Conservation (phyloP, 1,140 invertebrate species). For the Lucilia sericata region DNA sequence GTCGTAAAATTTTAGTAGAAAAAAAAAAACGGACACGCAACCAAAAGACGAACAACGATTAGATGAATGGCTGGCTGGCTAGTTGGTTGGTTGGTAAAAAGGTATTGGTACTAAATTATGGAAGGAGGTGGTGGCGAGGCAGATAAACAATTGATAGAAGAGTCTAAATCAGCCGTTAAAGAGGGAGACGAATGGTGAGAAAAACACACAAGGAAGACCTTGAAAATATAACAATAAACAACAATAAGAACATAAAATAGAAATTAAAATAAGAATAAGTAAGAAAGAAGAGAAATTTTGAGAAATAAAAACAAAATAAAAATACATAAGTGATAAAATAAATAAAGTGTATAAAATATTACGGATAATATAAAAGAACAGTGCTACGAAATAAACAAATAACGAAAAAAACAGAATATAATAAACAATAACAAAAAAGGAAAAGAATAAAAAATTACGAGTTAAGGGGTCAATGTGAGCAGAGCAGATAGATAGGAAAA, state of each 20-base stretch:
- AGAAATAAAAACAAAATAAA: neutral
- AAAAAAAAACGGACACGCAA: constrained; percentile 47
- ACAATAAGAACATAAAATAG: constrained; percentile 5
- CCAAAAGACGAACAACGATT: constrained; percentile 38
- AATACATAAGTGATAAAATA: neutral
- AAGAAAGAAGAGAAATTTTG: constrained; percentile 3
- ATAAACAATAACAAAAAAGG: neutral
- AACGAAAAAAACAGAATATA: neutral
- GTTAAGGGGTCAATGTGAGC: neutral
- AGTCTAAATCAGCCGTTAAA: neutral
- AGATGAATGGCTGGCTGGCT: neutral
- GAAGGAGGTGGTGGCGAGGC: constrained; percentile 30
- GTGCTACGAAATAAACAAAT: neutral
- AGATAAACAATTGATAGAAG: constrained; percentile 26
- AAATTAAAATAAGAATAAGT: constrained; percentile 9
- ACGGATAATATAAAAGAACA: neutral
- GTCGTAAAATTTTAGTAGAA: constrained; percentile 20
- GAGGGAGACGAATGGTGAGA: neutral
- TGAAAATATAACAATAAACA: constrained; percentile 22
- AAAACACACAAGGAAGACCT: constrained; percentile 22
- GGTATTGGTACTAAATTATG: neutral
- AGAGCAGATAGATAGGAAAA: neutral
- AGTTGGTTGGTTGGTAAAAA: neutral
- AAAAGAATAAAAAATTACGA: neutral
- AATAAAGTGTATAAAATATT: neutral